Base-by-base conservation (phyloP, 2,888 invertebrate genomes). In the Eupsilia transversa region DNA sequence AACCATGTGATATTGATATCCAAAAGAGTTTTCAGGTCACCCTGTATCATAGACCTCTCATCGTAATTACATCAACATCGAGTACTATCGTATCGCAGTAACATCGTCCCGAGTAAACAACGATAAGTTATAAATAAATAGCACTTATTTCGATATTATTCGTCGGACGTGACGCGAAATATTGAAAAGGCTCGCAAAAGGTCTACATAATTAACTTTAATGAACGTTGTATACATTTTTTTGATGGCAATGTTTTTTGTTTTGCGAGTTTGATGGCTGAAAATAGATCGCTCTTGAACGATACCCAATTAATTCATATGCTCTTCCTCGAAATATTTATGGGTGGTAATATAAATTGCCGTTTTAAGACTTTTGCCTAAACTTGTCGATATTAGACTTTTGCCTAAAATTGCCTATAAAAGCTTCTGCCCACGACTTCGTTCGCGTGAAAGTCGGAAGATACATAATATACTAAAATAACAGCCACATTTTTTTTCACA, bases 101-200 rank as follows among this genome's bases (percentile, higher is more conserved):
- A 52, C 35, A n/a, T 66, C 70, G 69, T 59, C 12, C 3, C 3
- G 3, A 33, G n/a, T 72, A 80, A 86, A 77, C 56, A 72, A 30
- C 38, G 60, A 30, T 64, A 57, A 82, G 35, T 65, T 61, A 79
- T 82, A 85, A 80, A 87, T 87, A 83, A 87, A 87, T 86, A 86
- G 57, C 79, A 80, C 74, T 84, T 75, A 81, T 87, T 79, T 80
- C 74, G 73, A 80, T 84, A 85, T 87, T 79, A 87, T 86, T 85
- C 77, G 73, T 60, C 77, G 80, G 65, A 83, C 85, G 85, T 87
- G 86, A 82, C 76, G 72, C 66, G 72, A 82, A 83, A 86, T 88
- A 86, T 84, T 82, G 70, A 79, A 76, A 76, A 71, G 79, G 68
- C 70, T 60, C 46, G 57, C 69, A 54, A 60, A 68, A 74, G 74